Percentiles rank a stretch among this genome's conserved stretches.
These are phyloP conservation scores for Philotrypesis tridentata DNA, from an alignment of 1,140 invertebrate species.

Conservation along the genomic window DNA sequence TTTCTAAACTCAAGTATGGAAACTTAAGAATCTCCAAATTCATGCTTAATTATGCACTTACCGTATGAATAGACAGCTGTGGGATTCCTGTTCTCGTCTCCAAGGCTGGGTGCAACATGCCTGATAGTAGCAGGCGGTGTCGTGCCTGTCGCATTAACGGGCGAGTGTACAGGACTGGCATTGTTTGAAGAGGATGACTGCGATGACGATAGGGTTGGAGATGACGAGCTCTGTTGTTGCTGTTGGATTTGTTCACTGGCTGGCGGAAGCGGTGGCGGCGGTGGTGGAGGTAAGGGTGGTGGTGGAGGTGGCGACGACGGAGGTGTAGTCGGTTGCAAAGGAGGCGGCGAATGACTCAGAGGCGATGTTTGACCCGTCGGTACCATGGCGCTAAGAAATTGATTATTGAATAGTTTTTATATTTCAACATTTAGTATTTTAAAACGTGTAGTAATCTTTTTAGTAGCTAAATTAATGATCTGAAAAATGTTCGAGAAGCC, in stretches of 20 bases:
- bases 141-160: constrained; percentile 47
- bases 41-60: constrained; percentile 38
- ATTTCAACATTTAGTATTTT: too few relatives aligned
- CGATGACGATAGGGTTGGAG: constrained; percentile 24
- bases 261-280: constrained; percentile 60
- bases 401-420: not conserved
- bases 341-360: constrained; percentile 50
- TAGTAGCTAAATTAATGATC: too few relatives aligned
- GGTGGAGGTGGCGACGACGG: constrained; percentile 56
- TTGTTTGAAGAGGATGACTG: constrained; percentile 52
- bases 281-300: constrained; percentile 58
- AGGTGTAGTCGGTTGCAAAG: constrained; percentile 60
- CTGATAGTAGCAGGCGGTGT: constrained; percentile 51
- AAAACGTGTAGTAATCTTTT: too few relatives aligned
- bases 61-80: constrained; percentile 57
- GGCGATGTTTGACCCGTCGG: constrained; percentile 36
- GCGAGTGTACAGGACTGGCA: constrained; percentile 54
- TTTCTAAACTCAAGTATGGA: too few relatives aligned
- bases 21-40: too few relatives aligned
- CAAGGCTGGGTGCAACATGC: constrained; percentile 35
- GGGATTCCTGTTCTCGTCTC: constrained; percentile 44
- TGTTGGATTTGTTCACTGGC: constrained; percentile 22
- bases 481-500: too few relatives aligned
- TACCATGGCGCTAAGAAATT: not conserved
- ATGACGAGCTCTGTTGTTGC: constrained; percentile 17